Evolutionary conservation across 2,888 invertebrate genomes (phyloP).

Genomic region (Tortricodes alternella): DNA sequence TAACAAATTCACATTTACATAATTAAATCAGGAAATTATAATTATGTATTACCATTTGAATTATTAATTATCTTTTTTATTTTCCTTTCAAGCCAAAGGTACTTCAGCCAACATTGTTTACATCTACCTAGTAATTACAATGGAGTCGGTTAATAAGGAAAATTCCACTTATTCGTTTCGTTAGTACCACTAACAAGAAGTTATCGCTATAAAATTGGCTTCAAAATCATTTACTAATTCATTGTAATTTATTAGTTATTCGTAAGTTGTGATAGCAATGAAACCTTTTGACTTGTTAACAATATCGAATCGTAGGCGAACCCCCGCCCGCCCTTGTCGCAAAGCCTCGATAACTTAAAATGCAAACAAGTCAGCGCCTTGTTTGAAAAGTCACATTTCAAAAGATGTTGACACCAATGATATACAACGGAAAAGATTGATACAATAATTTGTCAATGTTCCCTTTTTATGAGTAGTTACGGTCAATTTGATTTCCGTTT

Average conservation of each 20-base stretch:
- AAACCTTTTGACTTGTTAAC: too few species aligned
- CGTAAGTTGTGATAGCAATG: too few species aligned
- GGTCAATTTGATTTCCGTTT: too few species aligned
- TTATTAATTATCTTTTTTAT: slow-evolving; percentile 36
- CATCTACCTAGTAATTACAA: slow-evolving; percentile 47
- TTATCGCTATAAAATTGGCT: too few species aligned
- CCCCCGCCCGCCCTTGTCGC: too few species aligned
- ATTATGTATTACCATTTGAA: slow-evolving; percentile 1
- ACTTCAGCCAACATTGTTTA: slow-evolving; percentile 39
- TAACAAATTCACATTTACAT: background rate
- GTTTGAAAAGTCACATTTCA: background rate
- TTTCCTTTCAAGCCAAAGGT: slow-evolving; percentile 44
- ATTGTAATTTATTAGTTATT: background rate
- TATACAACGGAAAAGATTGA: too few species aligned
- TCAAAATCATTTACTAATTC: background rate
- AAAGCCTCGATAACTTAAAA: slow-evolving; percentile 8
- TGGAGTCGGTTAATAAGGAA: too few species aligned
- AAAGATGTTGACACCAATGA: too few species aligned
- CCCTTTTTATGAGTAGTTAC: too few species aligned
- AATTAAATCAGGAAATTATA: background rate
- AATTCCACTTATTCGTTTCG: slow-evolving; percentile 34
- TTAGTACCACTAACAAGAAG: background rate
- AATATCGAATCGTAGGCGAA: too few species aligned
- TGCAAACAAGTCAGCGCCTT: slow-evolving; percentile 5
- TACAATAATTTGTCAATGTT: too few species aligned